phyloP scores from a whole-genome alignment of 2,888 invertebrate species.

The Cheilosia grossa region DNA sequence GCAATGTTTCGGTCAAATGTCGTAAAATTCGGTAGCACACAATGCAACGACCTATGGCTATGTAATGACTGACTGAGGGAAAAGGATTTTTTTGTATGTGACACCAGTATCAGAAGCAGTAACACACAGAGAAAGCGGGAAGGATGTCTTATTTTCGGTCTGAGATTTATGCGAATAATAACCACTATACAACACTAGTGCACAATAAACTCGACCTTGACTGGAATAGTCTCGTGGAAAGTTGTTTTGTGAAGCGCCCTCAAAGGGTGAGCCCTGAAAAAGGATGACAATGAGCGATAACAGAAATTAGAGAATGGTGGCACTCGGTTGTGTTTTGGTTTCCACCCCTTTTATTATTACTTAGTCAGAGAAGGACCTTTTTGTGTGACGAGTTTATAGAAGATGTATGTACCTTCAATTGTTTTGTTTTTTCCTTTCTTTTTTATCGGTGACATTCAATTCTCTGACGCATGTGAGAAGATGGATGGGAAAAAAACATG shows the following conservation, averaged over 20 bases:
- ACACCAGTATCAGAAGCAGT: neutral
- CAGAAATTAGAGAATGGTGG: slow-evolving; percentile 10
- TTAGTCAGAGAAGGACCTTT: neutral
- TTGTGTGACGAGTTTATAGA: neutral
- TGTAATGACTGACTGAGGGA: no score
- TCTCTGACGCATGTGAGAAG: slow-evolving; percentile 11
- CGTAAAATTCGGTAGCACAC: slow-evolving; percentile 8
- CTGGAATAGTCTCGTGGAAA: slow-evolving; percentile 21
- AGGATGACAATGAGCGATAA: slow-evolving; percentile 7
- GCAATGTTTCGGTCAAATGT: slow-evolving; percentile 9
- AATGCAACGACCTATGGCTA: neutral
- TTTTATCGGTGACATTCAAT: neutral
- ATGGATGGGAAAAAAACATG: neutral
- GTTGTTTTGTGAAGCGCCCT: slow-evolving; percentile 19
- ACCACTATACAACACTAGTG: neutral
- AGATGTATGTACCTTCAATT: neutral
- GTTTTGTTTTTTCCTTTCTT: neutral
- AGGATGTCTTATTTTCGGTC: slow-evolving; percentile 6
- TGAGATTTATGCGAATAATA: slow-evolving; percentile 27
- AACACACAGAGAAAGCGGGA: neutral
- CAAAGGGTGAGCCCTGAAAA: slow-evolving; percentile 4
- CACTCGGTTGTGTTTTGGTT: no score
- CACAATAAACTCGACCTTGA: slow-evolving; percentile 56
- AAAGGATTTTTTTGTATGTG: neutral
- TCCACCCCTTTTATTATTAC: neutral